Evolutionary conservation across 2,797 vertebrate species (phyloP).

Genomic region (Cygnus olor): DNA sequence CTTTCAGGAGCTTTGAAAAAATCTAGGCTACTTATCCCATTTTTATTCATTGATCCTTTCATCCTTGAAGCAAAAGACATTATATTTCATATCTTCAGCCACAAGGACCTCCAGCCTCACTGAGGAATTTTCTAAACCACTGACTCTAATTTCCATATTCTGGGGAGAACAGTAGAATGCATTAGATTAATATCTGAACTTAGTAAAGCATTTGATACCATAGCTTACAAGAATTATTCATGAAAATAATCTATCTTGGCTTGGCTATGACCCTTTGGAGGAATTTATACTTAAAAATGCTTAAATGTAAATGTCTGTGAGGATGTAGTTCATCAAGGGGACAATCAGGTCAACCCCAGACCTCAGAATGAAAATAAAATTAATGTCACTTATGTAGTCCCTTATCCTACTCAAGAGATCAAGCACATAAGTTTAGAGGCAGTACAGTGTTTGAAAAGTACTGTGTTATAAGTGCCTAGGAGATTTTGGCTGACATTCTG

Average conservation of each 20-base stretch:
- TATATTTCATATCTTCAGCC: slow-evolving; percentile 43
- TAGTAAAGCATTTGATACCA: slow-evolving; percentile 44
- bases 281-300: slow-evolving; percentile 35
- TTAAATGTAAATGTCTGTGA: slow-evolving; percentile 16
- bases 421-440: not conserved
- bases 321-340: slow-evolving; percentile 7
- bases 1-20: slow-evolving; percentile 4
- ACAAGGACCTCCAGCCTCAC: slow-evolving; percentile 46
- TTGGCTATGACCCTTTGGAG: slow-evolving; percentile 46
- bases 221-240: slow-evolving; percentile 43
- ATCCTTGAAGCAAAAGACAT: slow-evolving; percentile 6
- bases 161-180: slow-evolving; percentile 32
- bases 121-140: slow-evolving; percentile 51
- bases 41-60: slow-evolving; percentile 54
- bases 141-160: slow-evolving; percentile 51
- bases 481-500: slow-evolving; percentile 34
- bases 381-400: slow-evolving; percentile 8
- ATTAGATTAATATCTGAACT: slow-evolving; percentile 63
- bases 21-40: slow-evolving; percentile 6
- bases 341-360: not conserved
- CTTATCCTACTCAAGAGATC: slow-evolving; percentile 28
- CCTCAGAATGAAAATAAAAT: slow-evolving; percentile 35
- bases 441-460: slow-evolving; percentile 17
- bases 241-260: slow-evolving; percentile 52
- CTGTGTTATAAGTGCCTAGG: not conserved